Conservation (phyloP, 2,888 invertebrate species). For the Amphipyra tragopoginis region DNA sequence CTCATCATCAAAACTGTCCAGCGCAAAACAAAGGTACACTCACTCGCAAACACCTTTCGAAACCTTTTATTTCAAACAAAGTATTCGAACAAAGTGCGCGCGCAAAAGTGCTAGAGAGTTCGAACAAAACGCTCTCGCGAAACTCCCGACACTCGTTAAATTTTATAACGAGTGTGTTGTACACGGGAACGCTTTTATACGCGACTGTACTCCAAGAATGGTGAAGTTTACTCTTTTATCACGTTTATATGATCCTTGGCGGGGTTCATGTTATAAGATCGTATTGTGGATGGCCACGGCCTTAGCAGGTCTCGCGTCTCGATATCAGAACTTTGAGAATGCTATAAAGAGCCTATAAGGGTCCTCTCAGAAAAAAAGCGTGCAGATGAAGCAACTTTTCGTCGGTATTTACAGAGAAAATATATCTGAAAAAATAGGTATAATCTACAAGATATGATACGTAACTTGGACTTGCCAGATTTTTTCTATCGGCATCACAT, state of each 20-base stretch:
- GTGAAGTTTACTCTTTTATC: conserved; percentile 22
- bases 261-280: not conserved
- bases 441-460: too few relatives aligned
- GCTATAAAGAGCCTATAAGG: too few relatives aligned
- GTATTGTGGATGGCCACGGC: too few relatives aligned
- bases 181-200: conserved; percentile 55
- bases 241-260: conserved; percentile 19
- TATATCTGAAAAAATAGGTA: too few relatives aligned
- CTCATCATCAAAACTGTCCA: conserved; percentile 15
- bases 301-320: too few relatives aligned
- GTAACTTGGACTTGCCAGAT: too few relatives aligned
- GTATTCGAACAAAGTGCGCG: conserved; percentile 40
- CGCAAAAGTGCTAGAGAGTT: conserved; percentile 45
- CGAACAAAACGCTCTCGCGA: conserved; percentile 46
- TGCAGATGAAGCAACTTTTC: too few relatives aligned
- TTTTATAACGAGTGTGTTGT: conserved; percentile 53
- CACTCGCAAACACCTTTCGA: conserved; percentile 28
- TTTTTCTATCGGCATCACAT: too few relatives aligned
- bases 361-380: too few relatives aligned
- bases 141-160: conserved; percentile 55
- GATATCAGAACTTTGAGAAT: too few relatives aligned
- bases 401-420: too few relatives aligned
- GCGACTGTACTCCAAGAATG: conserved; percentile 39
- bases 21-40: conserved; percentile 23
- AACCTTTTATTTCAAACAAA: conserved; percentile 11